Evolutionary conservation across 2,888 invertebrate genomes (phyloP).

Genomic region (Epinotia brunnichana): DNA sequence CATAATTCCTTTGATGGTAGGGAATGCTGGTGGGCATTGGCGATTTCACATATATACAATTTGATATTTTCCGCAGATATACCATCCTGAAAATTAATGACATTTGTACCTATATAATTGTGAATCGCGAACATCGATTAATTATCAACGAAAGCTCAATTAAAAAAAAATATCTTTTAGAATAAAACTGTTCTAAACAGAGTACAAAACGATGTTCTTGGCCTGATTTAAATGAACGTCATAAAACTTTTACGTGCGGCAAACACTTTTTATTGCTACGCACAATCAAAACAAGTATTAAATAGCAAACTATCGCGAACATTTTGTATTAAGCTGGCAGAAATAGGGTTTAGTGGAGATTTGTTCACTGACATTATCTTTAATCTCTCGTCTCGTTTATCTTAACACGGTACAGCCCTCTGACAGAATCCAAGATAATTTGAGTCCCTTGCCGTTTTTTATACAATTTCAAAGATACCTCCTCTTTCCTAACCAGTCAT

Average conservation of each 20-base stretch:
- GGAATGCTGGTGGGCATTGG: too few species aligned
- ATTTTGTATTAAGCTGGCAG: not conserved
- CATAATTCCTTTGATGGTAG: too few species aligned
- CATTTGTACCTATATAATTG: too few species aligned
- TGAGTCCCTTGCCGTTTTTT: not conserved
- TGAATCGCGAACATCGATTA: too few species aligned
- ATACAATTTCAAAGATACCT: not conserved
- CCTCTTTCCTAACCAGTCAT: not conserved
- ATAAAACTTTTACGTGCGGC: not conserved
- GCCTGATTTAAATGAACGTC: conserved; percentile 11
- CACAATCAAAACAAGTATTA: not conserved
- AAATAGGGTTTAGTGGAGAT: conserved; percentile 1
- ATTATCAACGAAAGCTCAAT: too few species aligned
- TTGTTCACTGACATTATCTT: conserved; percentile 17
- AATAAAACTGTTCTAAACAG: too few species aligned
- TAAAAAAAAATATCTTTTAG: too few species aligned
- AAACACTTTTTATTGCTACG: not conserved
- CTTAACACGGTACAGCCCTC: not conserved
- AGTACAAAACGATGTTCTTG: conserved; percentile 12
- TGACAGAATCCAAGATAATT: conserved; percentile 11
- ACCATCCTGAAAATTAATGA: too few species aligned
- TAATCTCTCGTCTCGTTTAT: conserved; percentile 4
- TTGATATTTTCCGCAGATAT: too few species aligned
- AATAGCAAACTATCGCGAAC: not conserved
- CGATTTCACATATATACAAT: too few species aligned